These are phyloP conservation scores for Hemibagrus wyckioides DNA, from an alignment of 2,113 vertebrate genomes.

Conservation along the genomic window DNA sequence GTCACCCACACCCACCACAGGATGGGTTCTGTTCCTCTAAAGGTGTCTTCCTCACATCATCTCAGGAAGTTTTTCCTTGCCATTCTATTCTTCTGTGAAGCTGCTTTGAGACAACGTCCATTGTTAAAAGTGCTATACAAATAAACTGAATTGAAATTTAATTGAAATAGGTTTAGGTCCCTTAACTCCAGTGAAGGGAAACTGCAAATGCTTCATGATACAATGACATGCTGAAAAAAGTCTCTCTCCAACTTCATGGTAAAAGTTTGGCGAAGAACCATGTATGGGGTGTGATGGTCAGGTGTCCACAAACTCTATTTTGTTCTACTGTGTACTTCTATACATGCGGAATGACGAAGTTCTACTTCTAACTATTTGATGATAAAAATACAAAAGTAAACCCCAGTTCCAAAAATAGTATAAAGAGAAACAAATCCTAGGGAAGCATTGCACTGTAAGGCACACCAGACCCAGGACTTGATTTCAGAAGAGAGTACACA, in stretches of 20 bases:
- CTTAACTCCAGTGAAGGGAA: background rate
- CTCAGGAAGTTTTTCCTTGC: too few relatives aligned
- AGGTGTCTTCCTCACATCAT: too few relatives aligned
- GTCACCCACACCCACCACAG: too few relatives aligned
- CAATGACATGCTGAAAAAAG: background rate
- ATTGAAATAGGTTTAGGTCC: background rate
- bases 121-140: too few relatives aligned
- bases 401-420: background rate
- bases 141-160: too few relatives aligned
- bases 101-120: too few relatives aligned
- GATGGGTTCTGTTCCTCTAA: too few relatives aligned
- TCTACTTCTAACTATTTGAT: background rate
- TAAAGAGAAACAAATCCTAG: background rate
- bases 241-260: background rate
- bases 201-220: background rate
- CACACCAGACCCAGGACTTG: background rate
- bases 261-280: background rate
- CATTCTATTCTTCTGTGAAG: too few relatives aligned
- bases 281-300: background rate
- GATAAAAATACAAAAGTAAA: background rate
- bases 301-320: background rate
- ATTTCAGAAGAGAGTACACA: background rate
- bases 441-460: background rate
- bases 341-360: background rate
- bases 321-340: background rate